Base-by-base conservation (phyloP, 2,888 invertebrate species). In the Fragum whitleyi region DNA sequence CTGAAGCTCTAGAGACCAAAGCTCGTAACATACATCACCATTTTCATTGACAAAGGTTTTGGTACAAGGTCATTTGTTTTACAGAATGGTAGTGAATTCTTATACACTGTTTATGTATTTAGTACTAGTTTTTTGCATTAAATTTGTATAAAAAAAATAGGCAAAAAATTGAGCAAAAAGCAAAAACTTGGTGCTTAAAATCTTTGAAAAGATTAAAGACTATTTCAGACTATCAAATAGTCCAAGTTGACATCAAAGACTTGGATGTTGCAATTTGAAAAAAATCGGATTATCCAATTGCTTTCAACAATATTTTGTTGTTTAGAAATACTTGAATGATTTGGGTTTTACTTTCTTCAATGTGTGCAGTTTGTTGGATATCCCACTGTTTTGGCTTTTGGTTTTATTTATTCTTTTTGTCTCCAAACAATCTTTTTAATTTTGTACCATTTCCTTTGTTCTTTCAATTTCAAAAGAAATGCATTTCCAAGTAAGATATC, bases 381-480 rank as follows among this genome's bases (percentile, higher is more conserved):
- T 47, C 47, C 47, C 47, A 19, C 19, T 14, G n/a, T 47, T 47
- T 47, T 47, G 14, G n/a, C 19, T 47, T 47, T 47, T 47, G 2
- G 14, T n/a, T 19, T 14, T 47, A 36, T 9, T 9, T 47, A 47
- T 47, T 47, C 14, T 3, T 47, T 47, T 47, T 47, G 19, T 19
- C 16, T n/a, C 47, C 5, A 47, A 47, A 5, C 47, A 47, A 47
- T 47, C 47, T 47, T 47, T 47, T 47, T 47, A 5, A 47, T 47
- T 47, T 47, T 47, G 47, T 47, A 47, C 47, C 47, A 47, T 16
- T 47, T 47, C 47, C 47, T 47, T 47, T 47, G 47, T 47, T 47
- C 2, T 19, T 47, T 2, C 14, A 47, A 14, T 14, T 47, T 47
- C 47, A 9, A 9, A 14, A 9, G 47, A 47, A 47, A 47, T 47